Evolutionary conservation across 2,797 vertebrate species (phyloP).

Genomic region (Thamnophis elegans): DNA sequence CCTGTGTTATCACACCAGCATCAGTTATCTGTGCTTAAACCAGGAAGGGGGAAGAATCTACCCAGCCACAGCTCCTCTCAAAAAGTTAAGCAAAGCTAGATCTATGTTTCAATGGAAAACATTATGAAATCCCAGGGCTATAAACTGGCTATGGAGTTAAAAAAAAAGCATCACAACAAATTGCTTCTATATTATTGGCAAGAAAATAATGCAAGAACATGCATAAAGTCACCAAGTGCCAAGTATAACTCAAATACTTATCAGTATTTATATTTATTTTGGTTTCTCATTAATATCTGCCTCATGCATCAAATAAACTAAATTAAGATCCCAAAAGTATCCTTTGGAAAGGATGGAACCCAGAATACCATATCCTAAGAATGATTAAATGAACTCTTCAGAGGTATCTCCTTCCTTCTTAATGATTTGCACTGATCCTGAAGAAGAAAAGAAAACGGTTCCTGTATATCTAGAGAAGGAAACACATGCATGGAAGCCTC

Average conservation of each 20-base stretch:
- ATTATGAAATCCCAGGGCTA: neutral
- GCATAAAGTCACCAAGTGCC: neutral
- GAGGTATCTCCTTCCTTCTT: neutral
- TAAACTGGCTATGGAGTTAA: neutral
- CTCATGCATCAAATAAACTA: neutral
- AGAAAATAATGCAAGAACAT: neutral
- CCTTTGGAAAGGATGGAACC: neutral
- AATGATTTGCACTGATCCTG: neutral
- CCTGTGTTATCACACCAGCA: neutral
- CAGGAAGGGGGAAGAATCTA: neutral
- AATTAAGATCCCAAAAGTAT: neutral
- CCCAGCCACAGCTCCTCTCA: neutral
- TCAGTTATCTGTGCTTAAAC: neutral
- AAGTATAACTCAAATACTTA: neutral
- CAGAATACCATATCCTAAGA: neutral
- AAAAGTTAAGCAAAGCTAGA: neutral
- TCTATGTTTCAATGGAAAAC: neutral
- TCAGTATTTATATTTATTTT: constrained; percentile 11
- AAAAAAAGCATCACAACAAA: neutral
- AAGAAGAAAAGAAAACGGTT: neutral
- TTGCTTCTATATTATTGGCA: neutral
- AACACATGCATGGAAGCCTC: neutral
- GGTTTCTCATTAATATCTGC: fast-evolving
- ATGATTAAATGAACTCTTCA: neutral
- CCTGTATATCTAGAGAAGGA: neutral